These are phyloP conservation scores for Cosmopolites sordidus DNA, from an alignment of 2,888 invertebrate genomes.

Conservation along the genomic window DNA sequence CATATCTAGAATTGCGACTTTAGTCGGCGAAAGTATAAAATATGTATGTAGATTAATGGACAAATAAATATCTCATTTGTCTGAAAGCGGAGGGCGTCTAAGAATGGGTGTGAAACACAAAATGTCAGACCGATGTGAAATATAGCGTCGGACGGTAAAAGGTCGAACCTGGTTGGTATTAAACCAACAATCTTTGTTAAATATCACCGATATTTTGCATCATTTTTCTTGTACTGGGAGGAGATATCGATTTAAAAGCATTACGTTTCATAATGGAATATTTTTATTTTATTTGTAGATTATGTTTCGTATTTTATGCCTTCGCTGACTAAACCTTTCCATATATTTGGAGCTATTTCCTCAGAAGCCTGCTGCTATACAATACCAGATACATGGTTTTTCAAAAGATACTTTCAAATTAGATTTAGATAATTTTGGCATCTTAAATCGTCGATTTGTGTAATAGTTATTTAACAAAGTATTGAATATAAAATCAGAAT, in stretches of 20 bases:
- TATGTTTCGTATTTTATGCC: conserved; percentile 2
- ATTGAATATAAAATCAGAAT: too few relatives aligned
- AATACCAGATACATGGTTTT: too few relatives aligned
- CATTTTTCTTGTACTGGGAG: background rate
- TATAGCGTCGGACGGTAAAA: background rate
- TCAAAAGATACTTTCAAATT: too few relatives aligned
- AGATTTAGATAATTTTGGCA: too few relatives aligned
- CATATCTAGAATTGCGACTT: conserved; percentile 9
- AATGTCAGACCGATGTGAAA: conserved; percentile 11
- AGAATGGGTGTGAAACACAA: conserved; percentile 3
- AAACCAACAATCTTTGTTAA: conserved; percentile 1
- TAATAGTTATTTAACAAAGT: too few relatives aligned
- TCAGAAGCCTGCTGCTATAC: conserved; percentile 11
- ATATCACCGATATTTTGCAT: background rate
- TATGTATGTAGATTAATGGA: conserved; percentile 13
- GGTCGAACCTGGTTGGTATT: background rate
- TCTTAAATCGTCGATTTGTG: too few relatives aligned
- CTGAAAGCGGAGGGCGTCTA: conserved; percentile 4
- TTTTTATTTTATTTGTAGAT: too few relatives aligned
- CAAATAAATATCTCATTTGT: conserved; percentile 17
- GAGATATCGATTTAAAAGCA: too few relatives aligned
- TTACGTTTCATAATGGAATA: too few relatives aligned
- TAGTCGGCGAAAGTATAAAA: conserved; percentile 16
- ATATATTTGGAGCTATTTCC: conserved; percentile 4
- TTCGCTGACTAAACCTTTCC: conserved; percentile 5